A percentile compares a stretch with the other conserved stretches of the same genome.
These are phyloP conservation scores for Amyelois transitella DNA, from an alignment of 1,140 invertebrate species.

Conservation along the genomic window DNA sequence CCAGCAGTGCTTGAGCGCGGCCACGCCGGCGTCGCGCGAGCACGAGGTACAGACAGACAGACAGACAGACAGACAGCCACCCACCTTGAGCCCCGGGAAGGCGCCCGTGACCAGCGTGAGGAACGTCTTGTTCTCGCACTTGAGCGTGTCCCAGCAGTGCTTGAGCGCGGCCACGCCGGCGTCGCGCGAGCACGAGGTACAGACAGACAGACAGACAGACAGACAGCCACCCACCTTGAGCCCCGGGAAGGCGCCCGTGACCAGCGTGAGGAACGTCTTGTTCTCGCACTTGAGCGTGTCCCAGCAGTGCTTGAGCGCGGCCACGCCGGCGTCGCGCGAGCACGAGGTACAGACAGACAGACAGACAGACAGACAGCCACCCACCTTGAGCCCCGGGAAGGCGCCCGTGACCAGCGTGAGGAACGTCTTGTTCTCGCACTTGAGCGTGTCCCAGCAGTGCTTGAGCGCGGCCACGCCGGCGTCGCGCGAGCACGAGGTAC, in stretches of 20 bases:
- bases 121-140: slow-evolving; percentile 92
- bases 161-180: slow-evolving; percentile 88
- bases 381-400: slow-evolving; percentile 91
- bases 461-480: slow-evolving; percentile 88
- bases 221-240: too few relatives aligned
- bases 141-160: slow-evolving; percentile 94
- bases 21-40: slow-evolving; percentile 87
- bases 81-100: slow-evolving; percentile 92
- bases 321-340: slow-evolving; percentile 87
- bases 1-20: slow-evolving; percentile 92
- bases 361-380: too few relatives aligned
- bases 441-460: slow-evolving; percentile 94
- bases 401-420: slow-evolving; percentile 93
- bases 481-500: slow-evolving; percentile 88
- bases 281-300: slow-evolving; percentile 93
- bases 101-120: slow-evolving; percentile 93
- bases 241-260: slow-evolving; percentile 93
- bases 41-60: too few relatives aligned
- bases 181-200: slow-evolving; percentile 88
- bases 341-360: too few relatives aligned
- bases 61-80: too few relatives aligned
- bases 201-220: too few relatives aligned
- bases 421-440: slow-evolving; percentile 92
- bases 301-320: slow-evolving; percentile 92
- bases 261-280: slow-evolving; percentile 90